phyloP scores from a whole-genome alignment of 2,113 vertebrate species.

The Galemys pyrenaicus region DNA sequence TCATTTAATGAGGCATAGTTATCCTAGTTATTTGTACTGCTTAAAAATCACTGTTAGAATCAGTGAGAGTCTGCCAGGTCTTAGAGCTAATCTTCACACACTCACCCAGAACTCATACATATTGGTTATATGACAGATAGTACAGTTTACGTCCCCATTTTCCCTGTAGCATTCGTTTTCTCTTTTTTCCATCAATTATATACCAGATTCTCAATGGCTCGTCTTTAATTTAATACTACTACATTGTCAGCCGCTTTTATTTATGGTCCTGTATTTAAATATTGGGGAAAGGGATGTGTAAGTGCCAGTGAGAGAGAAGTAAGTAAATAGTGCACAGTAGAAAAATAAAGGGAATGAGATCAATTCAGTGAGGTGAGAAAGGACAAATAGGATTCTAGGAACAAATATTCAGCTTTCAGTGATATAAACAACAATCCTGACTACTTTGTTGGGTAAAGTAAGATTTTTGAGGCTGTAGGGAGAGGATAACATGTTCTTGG shows the following conservation, averaged over 20 bases:
- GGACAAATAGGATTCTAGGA: neutral
- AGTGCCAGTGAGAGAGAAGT: neutral
- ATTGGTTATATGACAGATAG: slow-evolving; percentile 49
- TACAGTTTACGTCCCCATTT: neutral
- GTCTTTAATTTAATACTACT: slow-evolving; percentile 43
- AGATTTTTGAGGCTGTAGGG: neutral
- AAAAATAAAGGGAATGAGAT: neutral
- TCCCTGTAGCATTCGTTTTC: slow-evolving; percentile 11
- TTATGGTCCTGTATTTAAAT: slow-evolving; percentile 39
- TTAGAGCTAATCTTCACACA: slow-evolving; percentile 46
- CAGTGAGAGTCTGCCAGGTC: slow-evolving; percentile 51
- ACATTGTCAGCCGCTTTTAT: neutral
- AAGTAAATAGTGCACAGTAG: slow-evolving; percentile 4
- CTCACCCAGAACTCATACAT: neutral
- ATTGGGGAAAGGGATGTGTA: neutral
- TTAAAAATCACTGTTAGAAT: slow-evolving; percentile 71
- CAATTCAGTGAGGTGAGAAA: neutral
- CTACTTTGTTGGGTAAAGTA: neutral
- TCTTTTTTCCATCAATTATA: slow-evolving; percentile 49
- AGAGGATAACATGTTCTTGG: neutral
- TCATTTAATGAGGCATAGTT: slow-evolving; percentile 69
- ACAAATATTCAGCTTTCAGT: neutral
- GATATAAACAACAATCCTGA: neutral
- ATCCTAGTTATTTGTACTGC: slow-evolving; percentile 60
- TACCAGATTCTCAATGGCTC: slow-evolving; percentile 24